phyloP scores from a whole-genome alignment of 2,113 vertebrate genomes.

The Nesoenas mayeri region DNA sequence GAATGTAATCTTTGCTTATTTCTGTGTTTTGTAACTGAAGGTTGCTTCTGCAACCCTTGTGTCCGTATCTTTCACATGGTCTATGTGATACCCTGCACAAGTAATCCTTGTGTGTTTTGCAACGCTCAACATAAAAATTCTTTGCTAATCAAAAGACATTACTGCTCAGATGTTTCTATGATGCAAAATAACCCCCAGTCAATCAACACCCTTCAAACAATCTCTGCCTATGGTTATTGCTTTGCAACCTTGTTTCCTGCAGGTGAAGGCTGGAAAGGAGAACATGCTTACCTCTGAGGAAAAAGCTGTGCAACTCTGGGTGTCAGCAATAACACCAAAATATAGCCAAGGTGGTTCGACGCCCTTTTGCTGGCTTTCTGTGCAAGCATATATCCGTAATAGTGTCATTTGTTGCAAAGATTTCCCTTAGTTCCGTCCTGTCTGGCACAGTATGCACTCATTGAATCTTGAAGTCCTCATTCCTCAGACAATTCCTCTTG shows the following conservation, averaged over 20 bases:
- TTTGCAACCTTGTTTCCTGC: neutral
- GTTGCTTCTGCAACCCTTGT: neutral
- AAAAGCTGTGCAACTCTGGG: neutral
- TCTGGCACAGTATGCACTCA: neutral
- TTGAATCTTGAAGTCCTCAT: neutral
- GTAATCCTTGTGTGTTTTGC: neutral
- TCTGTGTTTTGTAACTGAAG: neutral
- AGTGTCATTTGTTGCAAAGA: neutral
- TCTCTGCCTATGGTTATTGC: neutral
- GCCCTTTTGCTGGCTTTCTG: neutral
- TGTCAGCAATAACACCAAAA: neutral
- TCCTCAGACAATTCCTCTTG: neutral
- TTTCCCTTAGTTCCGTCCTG: neutral
- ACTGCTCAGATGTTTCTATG: neutral
- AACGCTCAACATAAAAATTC: neutral
- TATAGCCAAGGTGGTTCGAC: neutral
- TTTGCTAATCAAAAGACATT: neutral
- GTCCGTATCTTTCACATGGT: neutral
- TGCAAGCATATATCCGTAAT: neutral
- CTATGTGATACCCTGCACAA: neutral
- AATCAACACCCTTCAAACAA: neutral
- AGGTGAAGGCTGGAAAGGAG: neutral
- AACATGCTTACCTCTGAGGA: neutral
- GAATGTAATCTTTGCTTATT: constrained; percentile 5
- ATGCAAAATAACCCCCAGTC: neutral